Percentiles rank a stretch among this genome's conserved stretches.
These are phyloP conservation scores for Notodonta ziczac DNA, from an alignment of 2,888 invertebrate species.

Conservation along the genomic window DNA sequence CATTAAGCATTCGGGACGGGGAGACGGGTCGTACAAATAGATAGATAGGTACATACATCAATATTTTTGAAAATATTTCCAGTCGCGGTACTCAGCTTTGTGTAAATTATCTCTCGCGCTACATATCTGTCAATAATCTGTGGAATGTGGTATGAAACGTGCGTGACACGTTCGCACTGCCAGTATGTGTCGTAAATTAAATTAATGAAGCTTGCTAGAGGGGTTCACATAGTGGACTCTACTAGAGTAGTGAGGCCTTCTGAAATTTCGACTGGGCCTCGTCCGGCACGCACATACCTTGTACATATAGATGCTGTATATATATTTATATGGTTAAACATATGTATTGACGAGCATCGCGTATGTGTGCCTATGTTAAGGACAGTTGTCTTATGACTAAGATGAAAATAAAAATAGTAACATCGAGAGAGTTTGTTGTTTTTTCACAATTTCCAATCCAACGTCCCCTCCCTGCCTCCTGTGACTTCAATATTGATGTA, in stretches of 20 bases:
- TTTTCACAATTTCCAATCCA: conserved; percentile 32
- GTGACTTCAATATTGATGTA: background rate
- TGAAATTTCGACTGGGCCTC: conserved; percentile 35
- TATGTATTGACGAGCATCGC: conserved; percentile 72
- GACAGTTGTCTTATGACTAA: conserved; percentile 73
- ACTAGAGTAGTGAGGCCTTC: conserved; percentile 49
- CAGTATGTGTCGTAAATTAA: conserved; percentile 63
- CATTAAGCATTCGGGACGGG: conserved; percentile 19
- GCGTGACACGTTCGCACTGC: conserved; percentile 75
- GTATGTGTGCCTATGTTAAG: conserved; percentile 75
- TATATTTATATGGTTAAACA: conserved; percentile 75
- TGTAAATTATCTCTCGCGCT: conserved; percentile 65
- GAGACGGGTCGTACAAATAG: conserved; percentile 23
- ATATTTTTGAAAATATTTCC: conserved; percentile 45
- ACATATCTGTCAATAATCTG: conserved; percentile 67
- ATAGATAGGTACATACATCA: conserved; percentile 10
- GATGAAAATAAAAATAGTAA: conserved; percentile 82
- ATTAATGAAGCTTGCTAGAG: conserved; percentile 60
- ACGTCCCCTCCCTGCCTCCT: conserved; percentile 10
- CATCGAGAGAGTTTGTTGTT: conserved; percentile 67
- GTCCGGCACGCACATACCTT: conserved; percentile 65
- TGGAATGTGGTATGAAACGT: conserved; percentile 54
- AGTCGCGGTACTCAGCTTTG: conserved; percentile 52
- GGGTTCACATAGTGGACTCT: conserved; percentile 71
- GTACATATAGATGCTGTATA: conserved; percentile 83